phyloP scores from a whole-genome alignment of 2,113 vertebrate species.

The Anser cygnoides region DNA sequence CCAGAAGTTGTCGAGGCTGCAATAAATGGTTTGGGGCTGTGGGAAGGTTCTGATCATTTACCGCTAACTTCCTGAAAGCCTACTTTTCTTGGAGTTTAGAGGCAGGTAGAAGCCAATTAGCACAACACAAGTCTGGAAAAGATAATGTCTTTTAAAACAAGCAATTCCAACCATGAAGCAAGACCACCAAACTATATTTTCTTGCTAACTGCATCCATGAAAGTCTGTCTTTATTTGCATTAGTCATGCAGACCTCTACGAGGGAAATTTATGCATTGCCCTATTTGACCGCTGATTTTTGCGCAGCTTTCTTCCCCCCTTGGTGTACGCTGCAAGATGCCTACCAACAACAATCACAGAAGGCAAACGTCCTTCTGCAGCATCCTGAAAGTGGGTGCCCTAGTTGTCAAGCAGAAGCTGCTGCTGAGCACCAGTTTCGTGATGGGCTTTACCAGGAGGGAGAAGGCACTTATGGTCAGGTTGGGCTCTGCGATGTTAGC shows the following conservation, averaged over 20 bases:
- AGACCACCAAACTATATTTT: neutral
- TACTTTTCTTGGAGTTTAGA: neutral
- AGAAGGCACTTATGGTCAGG: neutral
- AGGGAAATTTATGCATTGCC: neutral
- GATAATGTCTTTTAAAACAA: neutral
- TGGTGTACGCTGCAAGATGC: rapidly evolving
- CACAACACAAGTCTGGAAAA: neutral
- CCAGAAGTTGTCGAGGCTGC: neutral
- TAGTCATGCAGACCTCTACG: neutral
- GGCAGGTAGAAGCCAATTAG: neutral
- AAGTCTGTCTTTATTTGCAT: neutral
- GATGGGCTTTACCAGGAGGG: neutral
- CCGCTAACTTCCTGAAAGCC: neutral
- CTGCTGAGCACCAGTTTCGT: neutral
- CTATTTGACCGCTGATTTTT: neutral
- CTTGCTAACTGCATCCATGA: neutral
- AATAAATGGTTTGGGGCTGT: neutral
- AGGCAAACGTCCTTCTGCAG: neutral
- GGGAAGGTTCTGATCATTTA: neutral
- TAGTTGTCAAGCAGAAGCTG: neutral
- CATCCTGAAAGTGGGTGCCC: neutral
- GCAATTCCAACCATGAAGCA: neutral
- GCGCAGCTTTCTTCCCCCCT: neutral
- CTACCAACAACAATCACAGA: neutral
- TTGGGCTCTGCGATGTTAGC: rapidly evolving